A percentile compares a stretch with the other conserved stretches of the same genome.
Conservation (phyloP, 2,113 vertebrate genomes). For the Diadophis punctatus region DNA sequence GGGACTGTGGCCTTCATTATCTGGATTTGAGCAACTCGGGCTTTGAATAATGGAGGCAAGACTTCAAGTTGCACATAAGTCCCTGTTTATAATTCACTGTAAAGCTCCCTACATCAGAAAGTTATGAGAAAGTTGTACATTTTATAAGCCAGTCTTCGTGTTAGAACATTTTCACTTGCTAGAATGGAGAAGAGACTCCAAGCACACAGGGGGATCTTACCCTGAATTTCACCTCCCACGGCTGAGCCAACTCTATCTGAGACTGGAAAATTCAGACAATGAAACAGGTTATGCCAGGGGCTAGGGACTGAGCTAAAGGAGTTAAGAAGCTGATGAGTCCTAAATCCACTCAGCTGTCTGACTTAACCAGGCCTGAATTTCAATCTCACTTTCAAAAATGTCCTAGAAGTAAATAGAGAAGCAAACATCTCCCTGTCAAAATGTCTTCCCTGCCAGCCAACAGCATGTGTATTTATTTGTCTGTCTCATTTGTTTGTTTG, state of each 20-base stretch:
- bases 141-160: background rate
- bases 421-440: background rate
- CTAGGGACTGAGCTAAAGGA: background rate
- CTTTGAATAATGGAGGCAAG: background rate
- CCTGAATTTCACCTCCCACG: background rate
- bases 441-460: background rate
- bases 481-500: rapidly evolving
- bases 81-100: background rate
- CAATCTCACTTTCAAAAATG: background rate
- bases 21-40: background rate
- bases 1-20: background rate
- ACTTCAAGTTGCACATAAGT: background rate
- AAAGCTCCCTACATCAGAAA: background rate
- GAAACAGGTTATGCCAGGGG: background rate
- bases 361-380: background rate
- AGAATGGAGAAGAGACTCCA: background rate
- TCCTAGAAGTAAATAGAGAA: background rate
- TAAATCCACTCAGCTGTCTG: background rate
- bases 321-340: background rate
- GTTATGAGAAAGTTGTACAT: background rate
- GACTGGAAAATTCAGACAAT: background rate
- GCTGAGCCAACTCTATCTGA: background rate
- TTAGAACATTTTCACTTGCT: background rate
- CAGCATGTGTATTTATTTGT: background rate
- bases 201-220: background rate